A percentile compares a stretch with the other conserved stretches of the same genome.
phyloP scores from a whole-genome alignment of 2,113 vertebrate genomes.

The Coracopsis vasa region DNA sequence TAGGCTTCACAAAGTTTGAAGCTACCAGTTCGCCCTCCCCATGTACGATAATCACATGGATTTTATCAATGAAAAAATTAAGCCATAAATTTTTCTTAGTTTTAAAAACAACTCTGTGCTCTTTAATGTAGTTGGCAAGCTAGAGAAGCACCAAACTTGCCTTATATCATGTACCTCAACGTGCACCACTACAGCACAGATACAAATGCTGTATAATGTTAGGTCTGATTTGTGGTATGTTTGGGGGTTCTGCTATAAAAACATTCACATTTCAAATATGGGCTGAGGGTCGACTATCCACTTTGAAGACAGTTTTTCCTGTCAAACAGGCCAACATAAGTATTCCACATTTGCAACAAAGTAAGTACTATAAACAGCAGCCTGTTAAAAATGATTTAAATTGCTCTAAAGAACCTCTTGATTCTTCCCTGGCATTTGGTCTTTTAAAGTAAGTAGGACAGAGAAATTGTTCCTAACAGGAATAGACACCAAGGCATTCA shows the following conservation, averaged over 20 bases:
- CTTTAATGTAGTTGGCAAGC: background rate
- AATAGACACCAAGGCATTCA: slow-evolving; percentile 66
- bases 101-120: background rate
- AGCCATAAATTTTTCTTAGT: background rate
- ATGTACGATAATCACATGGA: background rate
- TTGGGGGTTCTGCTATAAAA: background rate
- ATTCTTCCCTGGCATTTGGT: slow-evolving; percentile 40
- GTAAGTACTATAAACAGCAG: background rate
- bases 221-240: background rate
- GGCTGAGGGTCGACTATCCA: rapidly evolving
- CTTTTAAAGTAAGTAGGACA: slow-evolving; percentile 67
- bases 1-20: background rate
- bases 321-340: background rate
- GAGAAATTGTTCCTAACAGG: slow-evolving; percentile 54
- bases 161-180: background rate
- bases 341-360: background rate
- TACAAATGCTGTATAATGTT: background rate
- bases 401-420: slow-evolving; percentile 43
- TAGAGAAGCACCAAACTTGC: background rate
- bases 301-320: background rate
- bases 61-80: background rate
- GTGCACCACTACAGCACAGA: background rate
- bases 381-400: slow-evolving; percentile 54
- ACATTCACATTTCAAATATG: background rate
- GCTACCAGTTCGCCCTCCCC: background rate